A percentile compares a stretch with the other conserved stretches of the same genome.
These are phyloP conservation scores for Dolichallabes microphthalmus DNA, from an alignment of 2,113 vertebrate genomes.

Conservation along the genomic window DNA sequence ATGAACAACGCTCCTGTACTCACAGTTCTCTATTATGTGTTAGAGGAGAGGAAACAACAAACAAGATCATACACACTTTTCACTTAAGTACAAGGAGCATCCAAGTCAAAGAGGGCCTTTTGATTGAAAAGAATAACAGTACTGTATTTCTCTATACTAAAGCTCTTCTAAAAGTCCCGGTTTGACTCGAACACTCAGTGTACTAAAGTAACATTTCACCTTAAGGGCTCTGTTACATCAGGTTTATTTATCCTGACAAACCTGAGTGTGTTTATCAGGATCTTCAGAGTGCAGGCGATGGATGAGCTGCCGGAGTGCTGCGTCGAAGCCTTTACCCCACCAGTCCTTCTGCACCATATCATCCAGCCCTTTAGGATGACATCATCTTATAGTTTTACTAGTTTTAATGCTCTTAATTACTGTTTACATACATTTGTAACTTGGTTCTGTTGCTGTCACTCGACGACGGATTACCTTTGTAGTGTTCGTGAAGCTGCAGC, in stretches of 20 bases:
- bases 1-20: not conserved
- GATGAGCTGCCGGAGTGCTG: constrained; percentile 77
- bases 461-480: constrained; percentile 77
- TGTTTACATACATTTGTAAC: not conserved
- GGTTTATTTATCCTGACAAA: not conserved
- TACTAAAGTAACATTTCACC: too few relatives aligned
- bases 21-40: not conserved
- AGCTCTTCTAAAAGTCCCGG: too few relatives aligned
- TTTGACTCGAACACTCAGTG: too few relatives aligned
- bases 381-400: not conserved
- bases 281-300: constrained; percentile 61
- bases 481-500: constrained; percentile 68
- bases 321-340: constrained; percentile 84
- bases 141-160: too few relatives aligned
- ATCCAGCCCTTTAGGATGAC: constrained; percentile 74
- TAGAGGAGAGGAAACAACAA: not conserved
- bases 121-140: too few relatives aligned
- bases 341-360: constrained; percentile 82
- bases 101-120: too few relatives aligned
- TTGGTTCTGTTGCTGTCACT: not conserved
- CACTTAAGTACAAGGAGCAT: too few relatives aligned
- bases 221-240: not conserved
- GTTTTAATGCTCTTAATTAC: not conserved
- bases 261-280: constrained; percentile 18
- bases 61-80: not conserved